Conservation (phyloP, 2,797 vertebrate species). For the Enoplosus armatus region DNA sequence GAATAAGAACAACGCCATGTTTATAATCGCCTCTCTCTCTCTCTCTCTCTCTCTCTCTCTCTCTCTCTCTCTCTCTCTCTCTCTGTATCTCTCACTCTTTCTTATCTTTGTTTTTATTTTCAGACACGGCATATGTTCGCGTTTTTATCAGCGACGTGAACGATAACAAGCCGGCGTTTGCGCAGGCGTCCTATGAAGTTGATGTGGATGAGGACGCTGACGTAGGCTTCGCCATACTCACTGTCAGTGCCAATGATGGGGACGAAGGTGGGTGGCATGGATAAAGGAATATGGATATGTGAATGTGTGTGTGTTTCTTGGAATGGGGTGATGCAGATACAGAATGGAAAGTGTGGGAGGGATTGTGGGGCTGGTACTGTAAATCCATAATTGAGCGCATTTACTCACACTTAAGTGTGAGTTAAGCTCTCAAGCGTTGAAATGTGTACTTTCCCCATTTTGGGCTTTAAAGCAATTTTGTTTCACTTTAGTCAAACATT, state of each 20-base stretch:
- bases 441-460: neutral
- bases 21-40: conserved; percentile 73
- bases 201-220: conserved; percentile 91
- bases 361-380: conserved; percentile 9
- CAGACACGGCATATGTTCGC: conserved; percentile 90
- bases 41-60: conserved; percentile 1
- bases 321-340: neutral
- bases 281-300: neutral
- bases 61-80: neutral
- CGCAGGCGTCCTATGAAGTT: conserved; percentile 87
- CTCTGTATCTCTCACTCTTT: conserved; percentile 34
- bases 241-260: conserved; percentile 90
- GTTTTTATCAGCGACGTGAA: conserved; percentile 92
- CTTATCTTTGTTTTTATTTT: conserved; percentile 53
- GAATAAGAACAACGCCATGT: conserved; percentile 69
- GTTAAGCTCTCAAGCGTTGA: neutral
- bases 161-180: conserved; percentile 92
- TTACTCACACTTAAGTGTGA: too few relatives aligned
- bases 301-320: neutral
- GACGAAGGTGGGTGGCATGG: conserved; percentile 87
- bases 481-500: neutral
- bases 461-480: neutral
- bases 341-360: neutral
- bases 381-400: neutral
- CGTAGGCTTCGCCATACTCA: conserved; percentile 87